Evolutionary conservation across 1,140 invertebrate species (phyloP).

Genomic region (Aphidius gifuensis): DNA sequence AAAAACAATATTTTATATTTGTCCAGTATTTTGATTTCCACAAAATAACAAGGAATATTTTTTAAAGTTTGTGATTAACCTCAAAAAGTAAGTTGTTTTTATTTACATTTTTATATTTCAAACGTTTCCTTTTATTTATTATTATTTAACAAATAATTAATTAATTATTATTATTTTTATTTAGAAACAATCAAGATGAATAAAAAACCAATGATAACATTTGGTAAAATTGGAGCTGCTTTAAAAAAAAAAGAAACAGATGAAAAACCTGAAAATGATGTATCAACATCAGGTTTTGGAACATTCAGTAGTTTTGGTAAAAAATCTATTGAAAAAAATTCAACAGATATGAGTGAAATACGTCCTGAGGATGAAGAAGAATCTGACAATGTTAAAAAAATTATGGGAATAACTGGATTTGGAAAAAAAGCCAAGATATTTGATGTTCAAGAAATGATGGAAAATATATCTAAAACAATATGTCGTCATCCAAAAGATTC

Average conservation of each 20-base stretch:
- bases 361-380: constrained; percentile 64
- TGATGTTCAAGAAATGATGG: constrained; percentile 61
- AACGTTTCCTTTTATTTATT: no score
- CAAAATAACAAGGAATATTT: no score
- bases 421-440: constrained; percentile 77
- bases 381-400: constrained; percentile 62
- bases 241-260: constrained; percentile 27
- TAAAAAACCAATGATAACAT: constrained; percentile 53
- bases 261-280: constrained; percentile 33
- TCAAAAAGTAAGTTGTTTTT: no score
- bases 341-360: constrained; percentile 62
- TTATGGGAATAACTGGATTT: constrained; percentile 75
- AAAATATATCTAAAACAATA: constrained; percentile 50
- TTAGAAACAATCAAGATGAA: constrained; percentile 14
- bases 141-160: no score
- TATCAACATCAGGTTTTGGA: constrained; percentile 57
- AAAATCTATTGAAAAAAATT: constrained; percentile 45
- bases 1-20: no score
- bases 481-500: constrained; percentile 44
- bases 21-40: no score
- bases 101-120: no score
- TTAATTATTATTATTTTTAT: neutral
- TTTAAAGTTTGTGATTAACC: no score
- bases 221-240: constrained; percentile 60
- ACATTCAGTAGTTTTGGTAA: constrained; percentile 63